A percentile compares a stretch with the other conserved stretches of the same genome.
phyloP scores from a whole-genome alignment of 2,113 vertebrate genomes.

The Anthoscopus minutus region DNA sequence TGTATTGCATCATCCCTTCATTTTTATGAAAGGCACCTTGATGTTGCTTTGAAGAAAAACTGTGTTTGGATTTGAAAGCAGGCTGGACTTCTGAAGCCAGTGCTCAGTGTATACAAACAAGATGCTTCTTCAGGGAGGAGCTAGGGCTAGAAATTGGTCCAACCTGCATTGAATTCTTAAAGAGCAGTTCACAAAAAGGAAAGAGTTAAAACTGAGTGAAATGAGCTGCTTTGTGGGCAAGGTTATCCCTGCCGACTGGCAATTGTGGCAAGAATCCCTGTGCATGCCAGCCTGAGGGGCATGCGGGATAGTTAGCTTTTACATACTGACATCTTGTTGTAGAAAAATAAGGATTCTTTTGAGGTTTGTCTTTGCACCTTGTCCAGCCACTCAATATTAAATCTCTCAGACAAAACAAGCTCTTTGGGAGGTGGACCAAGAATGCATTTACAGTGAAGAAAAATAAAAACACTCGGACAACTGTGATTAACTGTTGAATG shows the following conservation, averaged over 20 bases:
- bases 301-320: background rate
- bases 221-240: background rate
- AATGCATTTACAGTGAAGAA: constrained; percentile 55
- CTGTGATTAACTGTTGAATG: constrained; percentile 56
- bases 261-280: background rate
- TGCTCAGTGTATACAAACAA: constrained; percentile 2
- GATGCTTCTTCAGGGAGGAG: constrained; percentile 17
- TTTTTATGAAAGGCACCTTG: constrained; percentile 17
- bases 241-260: background rate
- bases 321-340: background rate
- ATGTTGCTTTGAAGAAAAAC: constrained; percentile 28
- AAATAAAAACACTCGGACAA: constrained; percentile 57
- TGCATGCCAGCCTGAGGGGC: background rate
- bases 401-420: constrained; percentile 60
- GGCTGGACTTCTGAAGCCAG: background rate
- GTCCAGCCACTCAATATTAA: constrained; percentile 62
- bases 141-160: background rate
- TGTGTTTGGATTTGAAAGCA: background rate
- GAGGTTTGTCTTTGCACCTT: constrained; percentile 43
- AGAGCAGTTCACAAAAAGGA: background rate
- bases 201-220: background rate
- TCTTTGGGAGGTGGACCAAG: constrained; percentile 52
- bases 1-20: constrained; percentile 4
- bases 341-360: constrained; percentile 40
- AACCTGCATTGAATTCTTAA: background rate